These are phyloP conservation scores for Diadema setosum DNA, from an alignment of 35 echinoderm and acorn worm genomes.

Conservation along the genomic window DNA sequence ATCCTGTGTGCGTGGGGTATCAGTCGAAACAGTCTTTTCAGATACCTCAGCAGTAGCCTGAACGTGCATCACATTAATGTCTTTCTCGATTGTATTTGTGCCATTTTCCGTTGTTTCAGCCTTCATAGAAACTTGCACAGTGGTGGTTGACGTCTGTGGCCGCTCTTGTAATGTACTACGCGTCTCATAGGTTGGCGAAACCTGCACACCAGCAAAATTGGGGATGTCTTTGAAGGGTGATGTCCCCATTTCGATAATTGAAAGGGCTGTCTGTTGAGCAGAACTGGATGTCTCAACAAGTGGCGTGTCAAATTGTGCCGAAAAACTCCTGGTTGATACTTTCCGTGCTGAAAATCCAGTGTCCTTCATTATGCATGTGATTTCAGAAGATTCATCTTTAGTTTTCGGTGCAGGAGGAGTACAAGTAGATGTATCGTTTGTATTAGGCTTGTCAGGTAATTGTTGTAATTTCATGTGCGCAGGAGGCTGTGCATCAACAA, in stretches of 20 bases:
- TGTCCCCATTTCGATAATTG: neutral
- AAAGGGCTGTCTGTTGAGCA: neutral
- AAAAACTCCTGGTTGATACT: neutral
- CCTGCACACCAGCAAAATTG: neutral
- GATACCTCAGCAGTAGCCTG: neutral
- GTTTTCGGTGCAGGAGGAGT: neutral
- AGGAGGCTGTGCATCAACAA: neutral
- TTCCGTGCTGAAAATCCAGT: neutral
- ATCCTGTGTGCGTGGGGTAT: neutral
- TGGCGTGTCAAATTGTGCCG: neutral
- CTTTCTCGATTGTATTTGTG: neutral
- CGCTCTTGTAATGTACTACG: neutral
- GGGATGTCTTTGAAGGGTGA: neutral
- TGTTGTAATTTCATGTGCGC: neutral
- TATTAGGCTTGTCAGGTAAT: neutral
- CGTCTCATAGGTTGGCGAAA: neutral
- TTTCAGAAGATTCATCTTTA: neutral
- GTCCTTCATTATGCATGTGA: neutral
- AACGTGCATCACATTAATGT: too few species aligned
- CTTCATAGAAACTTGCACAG: neutral
- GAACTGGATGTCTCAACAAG: neutral
- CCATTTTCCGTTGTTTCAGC: neutral
- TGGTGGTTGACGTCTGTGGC: neutral
- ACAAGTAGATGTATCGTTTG: neutral
- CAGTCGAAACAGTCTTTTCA: neutral